Base-by-base conservation (phyloP, 2,797 vertebrate species). In the Paguma larvata region DNA sequence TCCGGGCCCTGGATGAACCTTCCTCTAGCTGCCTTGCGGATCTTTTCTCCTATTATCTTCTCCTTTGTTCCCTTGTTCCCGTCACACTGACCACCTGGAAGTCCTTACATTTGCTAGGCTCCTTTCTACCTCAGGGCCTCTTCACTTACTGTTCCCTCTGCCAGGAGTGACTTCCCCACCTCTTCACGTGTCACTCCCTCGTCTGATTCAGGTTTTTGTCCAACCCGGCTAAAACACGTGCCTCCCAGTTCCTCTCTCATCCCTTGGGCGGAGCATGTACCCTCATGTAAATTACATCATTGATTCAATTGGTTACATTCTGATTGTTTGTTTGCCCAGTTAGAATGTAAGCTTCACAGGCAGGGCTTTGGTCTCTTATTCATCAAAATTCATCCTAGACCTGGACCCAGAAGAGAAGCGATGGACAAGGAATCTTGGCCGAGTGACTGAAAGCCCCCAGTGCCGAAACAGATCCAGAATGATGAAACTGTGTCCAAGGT, bases 41-140 rank as follows among this genome's bases (percentile, higher is more conserved):
- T 46, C 38, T 73, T 32, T 18, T 63, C 53, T 88, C 32, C 12
- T 34, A 0, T 41, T 23, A 5, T 48, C 63, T 12, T 88, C 9
- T 59, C 11, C 34, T 15, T 41, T 44, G 51, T 77, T 59, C 51
- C 32, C 34, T 34, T 59, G 21, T 30, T 73, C 15, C 73, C 77
- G 48, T 32, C 27, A 5, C 23, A 15, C 53, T 41, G 32, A 19
- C 75, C 11, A 14, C 59, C 89, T 59, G 38, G 8, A 68, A 75
- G n/a, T 87, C 51, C 56, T 88, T 91, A 59, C 53, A 83, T 46
- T 48, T 62, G 25, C 72, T 68, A 18, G 62, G 34, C 32, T 94
- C 82, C 15, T 86, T 94, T 51, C 63, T n/a, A 41, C 32, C 79
- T 25, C 89, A 89, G 86, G 56, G 44, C 83, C 83, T 98, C 94